Evolutionary conservation across 2,888 invertebrate species (phyloP), one percentile per base, ranked within the genome.

Genomic region (Drosophila aldrichi): DNA sequence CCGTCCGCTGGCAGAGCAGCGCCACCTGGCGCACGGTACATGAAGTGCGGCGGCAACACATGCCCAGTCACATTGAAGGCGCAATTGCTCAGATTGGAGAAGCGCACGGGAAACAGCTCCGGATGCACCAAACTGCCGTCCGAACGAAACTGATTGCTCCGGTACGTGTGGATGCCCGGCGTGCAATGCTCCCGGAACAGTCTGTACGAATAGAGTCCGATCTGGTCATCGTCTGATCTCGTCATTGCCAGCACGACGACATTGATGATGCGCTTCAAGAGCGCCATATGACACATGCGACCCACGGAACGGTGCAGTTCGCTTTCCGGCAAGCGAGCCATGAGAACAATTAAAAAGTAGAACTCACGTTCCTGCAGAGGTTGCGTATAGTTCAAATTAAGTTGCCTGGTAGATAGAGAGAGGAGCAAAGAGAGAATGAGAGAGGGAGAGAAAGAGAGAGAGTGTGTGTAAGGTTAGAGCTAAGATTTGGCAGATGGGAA

Each of bases 311-410:
- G 1, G 0, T 7, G 14, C 0, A 76, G n/a, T 1, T 49, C 16
- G 0, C n/a, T 6, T 3, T 62, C 49, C 0, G 58, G 5, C 16
- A 54, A 59, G 5, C 65, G 64, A 5, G 56, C 25, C 2, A 85
- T 84, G 5, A 91, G 56, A 41, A 91, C 68, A 5, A 92, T 79
- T 8, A 91, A 56, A 52, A 90, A 90, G 52, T 82, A 86, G 46
- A 82, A 90, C 32, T 89, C 78, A 2, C 82, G 81, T n/a, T 91
- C 91, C 20, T 82, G 68, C 18, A 55, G 14, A 0, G 75, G 69
- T 7, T 71, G 29, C 3, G 86, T 79, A 12, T 83, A 70, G 16
- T 34, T 65, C 2, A 77, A 57, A 9, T 79, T 54, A 2, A 87
- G 51, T 0, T 70, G 32, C 0, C 91, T 91, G 14, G 16, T 1